Conservation (phyloP, 1,140 invertebrate species). For the Eulimnadia texana region DNA sequence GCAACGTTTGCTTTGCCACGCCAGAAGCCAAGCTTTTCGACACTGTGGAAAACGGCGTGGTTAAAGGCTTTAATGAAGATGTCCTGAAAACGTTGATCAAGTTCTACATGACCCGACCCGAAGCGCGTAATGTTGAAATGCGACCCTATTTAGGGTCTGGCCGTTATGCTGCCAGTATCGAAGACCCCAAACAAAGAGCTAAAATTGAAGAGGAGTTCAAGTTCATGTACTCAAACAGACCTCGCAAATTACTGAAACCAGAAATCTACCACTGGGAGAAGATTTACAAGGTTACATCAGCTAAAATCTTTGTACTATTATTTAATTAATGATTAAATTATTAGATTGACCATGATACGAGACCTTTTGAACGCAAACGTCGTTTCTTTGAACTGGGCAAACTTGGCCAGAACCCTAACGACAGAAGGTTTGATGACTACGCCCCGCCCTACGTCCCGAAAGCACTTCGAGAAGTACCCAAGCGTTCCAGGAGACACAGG, state of each 20-base stretch:
- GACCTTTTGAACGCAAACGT: conserved; percentile 45
- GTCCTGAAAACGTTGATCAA: conserved; percentile 56
- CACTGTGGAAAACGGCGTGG: conserved; percentile 47
- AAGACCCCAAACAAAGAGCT: conserved; percentile 40
- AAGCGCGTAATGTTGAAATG: conserved; percentile 44
- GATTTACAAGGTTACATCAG: conserved; percentile 46
- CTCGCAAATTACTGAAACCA: conserved; percentile 38
- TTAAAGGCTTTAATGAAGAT: conserved; percentile 63
- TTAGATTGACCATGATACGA: conserved; percentile 37
- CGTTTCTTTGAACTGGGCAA: conserved; percentile 43
- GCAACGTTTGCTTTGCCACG: conserved; percentile 70
- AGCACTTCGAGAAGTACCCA: conserved; percentile 10
- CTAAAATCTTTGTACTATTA: neutral
- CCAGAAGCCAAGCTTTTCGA: conserved; percentile 57
- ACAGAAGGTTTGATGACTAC: conserved; percentile 8
- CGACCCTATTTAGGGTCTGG: conserved; percentile 49
- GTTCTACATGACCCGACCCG: conserved; percentile 48
- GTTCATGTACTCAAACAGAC: conserved; percentile 45
- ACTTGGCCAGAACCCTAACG: neutral
- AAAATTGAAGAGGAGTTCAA: conserved; percentile 55
- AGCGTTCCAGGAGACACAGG: conserved; percentile 14
- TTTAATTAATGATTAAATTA: neutral
- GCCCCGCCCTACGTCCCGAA: conserved; percentile 8
- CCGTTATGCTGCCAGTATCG: conserved; percentile 45
- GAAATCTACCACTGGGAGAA: conserved; percentile 60